Conservation (phyloP, 2,113 vertebrate genomes). For the mouse (Mus musculus) region GRCm39 chr2:169904501-169905000, state of each 20-base stretch:
- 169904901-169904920: not conserved
- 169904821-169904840: not conserved
- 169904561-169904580: not conserved
- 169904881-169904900: not conserved
- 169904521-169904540: not conserved
- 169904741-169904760: not conserved
- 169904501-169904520: not conserved
- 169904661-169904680: not conserved
- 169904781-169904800: not conserved
- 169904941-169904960: not conserved
- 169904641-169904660: slow-evolving; percentile 61
- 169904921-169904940: not conserved
- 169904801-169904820: not conserved
- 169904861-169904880: not conserved
- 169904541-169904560: not conserved
- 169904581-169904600: not conserved
- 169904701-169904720: not conserved
- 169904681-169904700: not conserved
- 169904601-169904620: not conserved
- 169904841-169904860: not conserved
- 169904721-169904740: not conserved
- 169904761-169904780: not conserved
- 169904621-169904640: slow-evolving; percentile 34
- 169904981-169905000: not conserved
- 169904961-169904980: not conserved